Conservation (phyloP, 2,888 invertebrate genomes). For the Dolomedes plantarius region DNA sequence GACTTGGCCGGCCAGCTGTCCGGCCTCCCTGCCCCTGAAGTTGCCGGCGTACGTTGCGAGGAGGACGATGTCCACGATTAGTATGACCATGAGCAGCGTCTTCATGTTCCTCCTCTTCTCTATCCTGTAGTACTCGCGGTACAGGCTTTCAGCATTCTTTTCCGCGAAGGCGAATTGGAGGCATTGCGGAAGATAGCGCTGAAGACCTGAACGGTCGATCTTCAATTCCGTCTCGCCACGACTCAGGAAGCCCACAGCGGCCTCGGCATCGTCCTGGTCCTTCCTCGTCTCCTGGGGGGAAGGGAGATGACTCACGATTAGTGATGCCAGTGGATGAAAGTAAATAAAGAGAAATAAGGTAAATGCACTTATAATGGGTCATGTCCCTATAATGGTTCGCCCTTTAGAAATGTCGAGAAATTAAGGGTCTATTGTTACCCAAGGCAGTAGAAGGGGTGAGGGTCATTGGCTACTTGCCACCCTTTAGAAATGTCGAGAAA, state of each 20-base stretch:
- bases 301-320: background rate
- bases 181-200: constrained; percentile 73
- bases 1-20: constrained; percentile 38
- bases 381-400: no score
- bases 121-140: constrained; percentile 84
- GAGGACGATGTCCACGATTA: constrained; percentile 72
- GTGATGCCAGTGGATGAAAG: no score
- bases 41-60: constrained; percentile 59
- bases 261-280: constrained; percentile 19
- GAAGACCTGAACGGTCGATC: constrained; percentile 73
- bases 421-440: no score
- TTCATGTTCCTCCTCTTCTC: constrained; percentile 84
- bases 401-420: no score
- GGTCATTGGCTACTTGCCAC: no score
- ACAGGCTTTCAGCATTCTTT: constrained; percentile 83
- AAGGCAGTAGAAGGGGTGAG: no score
- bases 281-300: constrained; percentile 42
- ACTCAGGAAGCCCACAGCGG: constrained; percentile 53
- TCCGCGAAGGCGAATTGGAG: constrained; percentile 80
- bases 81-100: constrained; percentile 81
- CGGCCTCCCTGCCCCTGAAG: constrained; percentile 26
- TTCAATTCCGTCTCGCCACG: constrained; percentile 71
- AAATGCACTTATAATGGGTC: no score
- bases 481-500: no score
- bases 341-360: no score